Conservation (phyloP, 1,140 invertebrate genomes). For the Conus ventricosus region DNA sequence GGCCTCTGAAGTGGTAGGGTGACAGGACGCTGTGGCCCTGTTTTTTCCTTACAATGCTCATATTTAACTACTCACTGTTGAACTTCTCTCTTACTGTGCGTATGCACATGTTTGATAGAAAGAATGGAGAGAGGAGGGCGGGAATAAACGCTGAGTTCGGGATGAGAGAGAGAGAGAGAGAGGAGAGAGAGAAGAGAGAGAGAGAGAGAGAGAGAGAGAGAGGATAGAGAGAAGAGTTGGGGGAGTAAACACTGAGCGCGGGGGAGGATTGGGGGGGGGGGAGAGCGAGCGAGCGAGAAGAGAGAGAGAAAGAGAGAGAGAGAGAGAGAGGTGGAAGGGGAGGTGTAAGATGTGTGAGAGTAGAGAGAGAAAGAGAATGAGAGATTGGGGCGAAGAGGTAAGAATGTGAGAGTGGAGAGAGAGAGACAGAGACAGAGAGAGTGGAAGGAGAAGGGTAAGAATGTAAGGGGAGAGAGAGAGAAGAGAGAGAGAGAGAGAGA, state of each 20-base stretch:
- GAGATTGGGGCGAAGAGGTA: no score
- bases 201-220: slow-evolving; percentile 4
- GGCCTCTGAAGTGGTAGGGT: neutral
- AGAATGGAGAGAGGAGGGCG: neutral
- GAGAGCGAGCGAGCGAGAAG: no score
- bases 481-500: neutral
- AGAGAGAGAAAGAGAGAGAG: no score
- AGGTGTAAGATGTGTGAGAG: no score
- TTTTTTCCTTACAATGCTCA: neutral
- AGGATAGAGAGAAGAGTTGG: neutral
- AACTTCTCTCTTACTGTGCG: neutral
- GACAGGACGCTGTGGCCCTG: neutral
- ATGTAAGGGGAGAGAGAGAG: slow-evolving; percentile 24
- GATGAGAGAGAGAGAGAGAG: no score
- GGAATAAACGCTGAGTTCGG: neutral
- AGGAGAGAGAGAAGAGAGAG: slow-evolving; percentile 26
- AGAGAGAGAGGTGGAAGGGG: no score
- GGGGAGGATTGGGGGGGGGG: no score
- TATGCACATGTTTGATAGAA: neutral
- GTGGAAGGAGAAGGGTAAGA: no score
- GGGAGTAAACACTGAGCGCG: neutral
- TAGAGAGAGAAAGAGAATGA: no score
- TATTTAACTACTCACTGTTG: neutral
- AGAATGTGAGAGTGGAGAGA: no score
- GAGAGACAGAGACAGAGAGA: neutral